Conservation (phyloP, 2,113 vertebrate species). For the Triplophysa siluroides region DNA sequence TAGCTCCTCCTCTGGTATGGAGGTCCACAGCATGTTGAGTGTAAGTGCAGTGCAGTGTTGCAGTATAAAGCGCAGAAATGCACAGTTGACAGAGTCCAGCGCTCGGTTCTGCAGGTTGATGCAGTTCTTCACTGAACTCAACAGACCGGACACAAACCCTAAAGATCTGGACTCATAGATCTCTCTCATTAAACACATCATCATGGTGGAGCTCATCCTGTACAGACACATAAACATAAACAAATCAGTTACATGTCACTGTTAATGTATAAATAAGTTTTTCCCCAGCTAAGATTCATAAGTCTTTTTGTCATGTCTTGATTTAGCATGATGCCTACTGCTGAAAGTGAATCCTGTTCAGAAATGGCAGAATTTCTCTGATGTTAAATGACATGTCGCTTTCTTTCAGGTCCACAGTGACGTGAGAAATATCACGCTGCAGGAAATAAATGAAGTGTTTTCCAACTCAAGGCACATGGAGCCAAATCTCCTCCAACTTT, state of each 20-base stretch:
- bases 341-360: constrained; percentile 49
- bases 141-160: constrained; percentile 38
- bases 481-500: constrained; percentile 48
- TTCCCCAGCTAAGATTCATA: too few relatives aligned
- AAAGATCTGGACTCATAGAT: constrained; percentile 32
- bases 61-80: constrained; percentile 44
- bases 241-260: neutral
- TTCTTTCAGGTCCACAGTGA: constrained; percentile 53
- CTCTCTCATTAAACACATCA: constrained; percentile 46
- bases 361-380: constrained; percentile 42
- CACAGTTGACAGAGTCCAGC: constrained; percentile 49
- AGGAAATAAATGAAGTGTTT: constrained; percentile 47
- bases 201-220: constrained; percentile 49
- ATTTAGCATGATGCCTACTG: neutral
- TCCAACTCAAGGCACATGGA: constrained; percentile 46
- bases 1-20: constrained; percentile 51
- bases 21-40: constrained; percentile 55
- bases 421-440: constrained; percentile 5
- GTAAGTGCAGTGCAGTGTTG: constrained; percentile 43
- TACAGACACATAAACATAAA: neutral
- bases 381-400: constrained; percentile 8
- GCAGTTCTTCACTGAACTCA: constrained; percentile 46
- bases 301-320: too few relatives aligned
- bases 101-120: constrained; percentile 51
- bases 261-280: too few relatives aligned